Evolutionary conservation across 1,140 invertebrate species (phyloP).

Genomic region (Cryptotermes secundus): DNA sequence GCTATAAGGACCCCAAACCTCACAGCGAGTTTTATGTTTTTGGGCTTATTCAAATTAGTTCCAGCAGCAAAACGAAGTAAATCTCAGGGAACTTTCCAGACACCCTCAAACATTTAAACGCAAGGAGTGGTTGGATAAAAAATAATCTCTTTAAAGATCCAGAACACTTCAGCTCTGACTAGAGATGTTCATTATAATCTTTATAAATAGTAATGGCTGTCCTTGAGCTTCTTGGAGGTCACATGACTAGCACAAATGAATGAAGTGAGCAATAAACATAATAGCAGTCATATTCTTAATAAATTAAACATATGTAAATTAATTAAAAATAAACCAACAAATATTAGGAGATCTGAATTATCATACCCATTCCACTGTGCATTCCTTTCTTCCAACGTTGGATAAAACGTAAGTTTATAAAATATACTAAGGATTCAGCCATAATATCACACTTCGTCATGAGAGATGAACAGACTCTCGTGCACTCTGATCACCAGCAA

Average conservation of each 20-base stretch:
- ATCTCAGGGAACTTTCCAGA: not conserved
- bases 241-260: conserved; percentile 23
- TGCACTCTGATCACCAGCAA: not conserved
- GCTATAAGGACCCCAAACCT: too few species aligned
- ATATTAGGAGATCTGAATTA: not conserved
- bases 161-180: conserved; percentile 7
- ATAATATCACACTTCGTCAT: conserved; percentile 8
- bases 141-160: not conserved
- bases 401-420: conserved; percentile 3
- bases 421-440: conserved; percentile 10
- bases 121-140: conserved; percentile 1
- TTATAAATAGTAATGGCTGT: conserved; percentile 21
- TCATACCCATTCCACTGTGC: not conserved
- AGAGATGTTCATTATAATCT: not conserved
- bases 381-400: not conserved
- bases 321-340: conserved; percentile 11
- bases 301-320: conserved; percentile 5
- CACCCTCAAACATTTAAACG: not conserved
- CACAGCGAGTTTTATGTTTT: too few species aligned
- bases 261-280: conserved; percentile 24
- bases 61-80: not conserved
- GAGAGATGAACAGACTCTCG: not conserved
- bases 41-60: too few species aligned
- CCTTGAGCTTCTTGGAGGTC: conserved; percentile 24
- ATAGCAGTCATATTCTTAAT: conserved; percentile 13